phyloP scores from a whole-genome alignment of 2,888 invertebrate genomes.

The Dasysyrphus tricinctus region DNA sequence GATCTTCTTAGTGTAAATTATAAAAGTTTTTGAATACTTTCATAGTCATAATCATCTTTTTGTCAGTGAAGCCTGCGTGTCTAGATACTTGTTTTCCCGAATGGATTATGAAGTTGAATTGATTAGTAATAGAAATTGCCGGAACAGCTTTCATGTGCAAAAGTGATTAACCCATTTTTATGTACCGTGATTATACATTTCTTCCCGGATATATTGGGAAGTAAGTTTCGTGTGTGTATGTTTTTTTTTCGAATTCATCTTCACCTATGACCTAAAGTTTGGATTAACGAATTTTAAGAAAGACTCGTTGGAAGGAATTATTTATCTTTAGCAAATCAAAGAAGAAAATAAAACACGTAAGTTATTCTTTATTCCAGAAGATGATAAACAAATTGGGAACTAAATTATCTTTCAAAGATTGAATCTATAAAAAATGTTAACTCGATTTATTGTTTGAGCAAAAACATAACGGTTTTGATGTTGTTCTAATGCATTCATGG shows the following conservation, averaged over 20 bases:
- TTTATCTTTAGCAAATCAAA: not conserved
- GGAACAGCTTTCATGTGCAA: slow-evolving; percentile 49
- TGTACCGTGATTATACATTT: slow-evolving; percentile 24
- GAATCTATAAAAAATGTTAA: not conserved
- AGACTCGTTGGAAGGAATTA: slow-evolving; percentile 25
- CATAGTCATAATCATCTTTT: slow-evolving; percentile 31
- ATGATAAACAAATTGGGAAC: slow-evolving; percentile 31
- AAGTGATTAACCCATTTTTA: slow-evolving; percentile 71
- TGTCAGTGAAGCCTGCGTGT: slow-evolving; percentile 15
- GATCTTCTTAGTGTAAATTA: slow-evolving; percentile 43
- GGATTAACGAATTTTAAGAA: slow-evolving; percentile 39
- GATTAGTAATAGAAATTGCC: slow-evolving; percentile 56
- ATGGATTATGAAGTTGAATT: slow-evolving; percentile 65
- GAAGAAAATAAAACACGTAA: slow-evolving; percentile 42
- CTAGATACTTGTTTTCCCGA: slow-evolving; percentile 10
- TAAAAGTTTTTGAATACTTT: slow-evolving; percentile 23
- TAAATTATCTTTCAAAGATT: slow-evolving; percentile 4
- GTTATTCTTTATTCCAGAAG: slow-evolving; percentile 10
- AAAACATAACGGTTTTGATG: slow-evolving; percentile 39
- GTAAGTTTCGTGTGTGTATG: not conserved
- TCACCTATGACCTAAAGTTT: slow-evolving; percentile 45
- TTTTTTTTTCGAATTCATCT: slow-evolving; percentile 9
- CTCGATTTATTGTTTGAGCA: not conserved
- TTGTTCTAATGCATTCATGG: slow-evolving; percentile 19
- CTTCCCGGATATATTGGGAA: slow-evolving; percentile 20